Base-by-base conservation (phyloP, 1,140 invertebrate genomes). In the Drosophila baimaii region DNA sequence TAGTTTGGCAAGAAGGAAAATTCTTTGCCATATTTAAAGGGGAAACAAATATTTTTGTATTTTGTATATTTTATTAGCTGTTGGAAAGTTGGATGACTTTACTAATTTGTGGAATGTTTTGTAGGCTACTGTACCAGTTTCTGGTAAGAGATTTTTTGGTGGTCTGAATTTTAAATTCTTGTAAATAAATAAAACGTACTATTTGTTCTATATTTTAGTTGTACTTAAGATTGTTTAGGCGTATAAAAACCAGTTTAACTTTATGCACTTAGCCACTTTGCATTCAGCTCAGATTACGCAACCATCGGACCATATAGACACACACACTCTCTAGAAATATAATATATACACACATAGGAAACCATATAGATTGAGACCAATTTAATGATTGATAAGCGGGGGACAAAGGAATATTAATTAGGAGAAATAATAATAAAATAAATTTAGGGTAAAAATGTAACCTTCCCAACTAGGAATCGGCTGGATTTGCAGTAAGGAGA, bases 391-490 rank as follows among this genome's bases (percentile, higher is more conserved):
- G 37, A 76, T 54, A 76, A 54, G 73, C 37, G 10, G 5, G 13
- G 21, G 27, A 21, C 44, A 44, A 33, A 29, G 33, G 2, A 21
- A 51, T 49, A 41, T 64, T 19, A 35, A 25, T 33, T 49, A 15
- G 3, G 25, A 10, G 12, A 2, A 33, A 39, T 17, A 33, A 35
- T 33, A 69, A 55, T 23, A 66, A 41, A 3, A 29, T 37, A 54
- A 35, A 46, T 55, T 33, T 7, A 39, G 31, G 6, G 17, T 47
- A 33, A 73, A 75, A 63, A 49, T 91, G 81, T 91, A 76, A 88
- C 79, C 86, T 85, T 76, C 71, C 90, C 90, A 91, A 91, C 90
- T 91, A 91, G 75, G 90, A 91, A 64, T 70, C 74, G 75, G 71
- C 27, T 49, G 76, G 69, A 23, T 49, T 17, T 37, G 44, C 43